These are phyloP conservation scores for Gonatopus flavifemur DNA, from an alignment of 1,140 invertebrate species.

Conservation along the genomic window DNA sequence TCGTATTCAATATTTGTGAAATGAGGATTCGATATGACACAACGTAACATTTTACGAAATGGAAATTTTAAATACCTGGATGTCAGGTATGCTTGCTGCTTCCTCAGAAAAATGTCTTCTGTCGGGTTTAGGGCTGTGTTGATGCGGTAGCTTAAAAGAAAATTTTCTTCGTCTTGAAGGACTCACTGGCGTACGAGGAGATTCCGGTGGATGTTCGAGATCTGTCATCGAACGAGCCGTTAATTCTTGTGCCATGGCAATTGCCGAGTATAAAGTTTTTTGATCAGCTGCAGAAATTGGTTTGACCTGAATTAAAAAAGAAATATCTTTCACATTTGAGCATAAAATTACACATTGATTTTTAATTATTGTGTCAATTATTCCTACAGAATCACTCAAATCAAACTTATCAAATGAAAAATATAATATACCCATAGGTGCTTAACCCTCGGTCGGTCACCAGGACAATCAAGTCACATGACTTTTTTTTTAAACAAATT, in stretches of 20 bases:
- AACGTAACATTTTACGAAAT: too few species aligned
- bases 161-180: constrained; percentile 85
- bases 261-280: constrained; percentile 90
- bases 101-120: constrained; percentile 87
- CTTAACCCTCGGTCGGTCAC: too few species aligned
- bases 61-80: constrained; percentile 75
- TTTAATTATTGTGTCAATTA: too few species aligned
- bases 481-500: too few species aligned
- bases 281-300: constrained; percentile 92
- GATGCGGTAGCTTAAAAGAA: constrained; percentile 79
- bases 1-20: too few species aligned
- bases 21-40: too few species aligned
- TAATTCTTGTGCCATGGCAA: constrained; percentile 91
- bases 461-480: too few species aligned
- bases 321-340: too few species aligned
- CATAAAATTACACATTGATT: too few species aligned
- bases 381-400: too few species aligned
- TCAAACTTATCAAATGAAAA: too few species aligned
- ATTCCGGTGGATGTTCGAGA: constrained; percentile 65
- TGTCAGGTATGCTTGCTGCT: constrained; percentile 84
- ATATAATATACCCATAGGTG: too few species aligned
- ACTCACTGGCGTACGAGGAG: constrained; percentile 70
- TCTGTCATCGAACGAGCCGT: constrained; percentile 86
- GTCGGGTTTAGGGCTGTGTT: constrained; percentile 66
- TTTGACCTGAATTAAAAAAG: constrained; percentile 70